Base-by-base conservation (phyloP, 2,888 invertebrate species). In the Phasia obesa region DNA sequence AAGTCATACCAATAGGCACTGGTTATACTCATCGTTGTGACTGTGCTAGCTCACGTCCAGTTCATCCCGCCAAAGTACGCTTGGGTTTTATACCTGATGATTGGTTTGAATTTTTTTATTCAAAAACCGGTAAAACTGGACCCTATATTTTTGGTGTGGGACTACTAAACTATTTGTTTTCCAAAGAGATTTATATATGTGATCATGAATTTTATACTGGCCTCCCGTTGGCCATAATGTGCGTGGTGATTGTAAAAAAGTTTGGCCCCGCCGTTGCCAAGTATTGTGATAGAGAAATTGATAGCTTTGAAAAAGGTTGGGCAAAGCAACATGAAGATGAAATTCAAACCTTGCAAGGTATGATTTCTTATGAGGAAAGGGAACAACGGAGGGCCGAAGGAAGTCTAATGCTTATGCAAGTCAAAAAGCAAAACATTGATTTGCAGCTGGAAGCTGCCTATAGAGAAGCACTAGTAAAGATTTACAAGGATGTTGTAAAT, bases 31-130 rank as follows among this genome's bases (percentile, higher is more conserved):
- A 75, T 19, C 6, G 9, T 4, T 60, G 53, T 62, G 57, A 59
- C 1, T 19, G 38, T 13, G 19, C 15, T 57, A 17, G 1, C 3
- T 21, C 35, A 27, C 93, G 96, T 85, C 92, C 92, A 17, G 94
- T 93, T 78, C 92, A 94, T 85, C 94, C 96, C 4, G 94, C 95
- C 74, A 94, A 95, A 91, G 96, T 96, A 74, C 94, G 98, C 74
- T 91, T 97, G 86, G 97, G 96, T 49, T 96, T 98, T 88, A 88
- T 99, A 82, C 98, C 99, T 27, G 97, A 98, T 86, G 95, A 96
- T 92, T 99, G 98, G 97, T 98, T 98, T 92, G 93, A 94, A 85
- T 94, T 96, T 87, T 96, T 99, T 92, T 97, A 99, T 91, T 94
- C 95, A 81, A 98, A 98, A 92, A 98, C 98, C 5, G 94, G 94